Conservation (phyloP, 2,797 vertebrate genomes). For the Tinamus major region DNA sequence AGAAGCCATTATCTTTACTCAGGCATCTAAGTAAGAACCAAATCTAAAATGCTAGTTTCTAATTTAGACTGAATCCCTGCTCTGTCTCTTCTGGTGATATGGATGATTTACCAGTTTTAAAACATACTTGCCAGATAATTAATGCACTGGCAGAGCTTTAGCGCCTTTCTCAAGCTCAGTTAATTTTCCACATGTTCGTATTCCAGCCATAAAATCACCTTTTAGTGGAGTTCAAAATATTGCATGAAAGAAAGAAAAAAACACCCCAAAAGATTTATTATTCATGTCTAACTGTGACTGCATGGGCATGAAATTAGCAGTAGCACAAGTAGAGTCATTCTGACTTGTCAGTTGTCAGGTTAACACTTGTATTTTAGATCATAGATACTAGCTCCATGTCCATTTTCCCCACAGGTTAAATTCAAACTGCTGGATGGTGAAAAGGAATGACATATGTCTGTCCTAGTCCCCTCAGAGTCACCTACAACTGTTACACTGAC, state of each 20-base stretch:
- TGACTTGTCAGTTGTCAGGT: not conserved
- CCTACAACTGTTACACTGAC: not conserved
- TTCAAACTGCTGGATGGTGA: not conserved
- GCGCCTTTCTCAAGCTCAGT: conserved; percentile 48
- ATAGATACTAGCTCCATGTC: not conserved
- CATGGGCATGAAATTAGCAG: conserved; percentile 26
- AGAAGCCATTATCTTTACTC: not conserved
- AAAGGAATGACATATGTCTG: not conserved
- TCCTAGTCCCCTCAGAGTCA: not conserved
- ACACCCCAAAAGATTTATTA: conserved; percentile 3
- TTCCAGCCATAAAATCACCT: conserved; percentile 46
- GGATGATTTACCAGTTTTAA: conserved; percentile 39
- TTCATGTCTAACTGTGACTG: not conserved
- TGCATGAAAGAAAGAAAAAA: not conserved
- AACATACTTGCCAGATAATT: conserved; percentile 42
- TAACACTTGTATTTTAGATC: not conserved
- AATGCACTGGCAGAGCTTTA: conserved; percentile 31
- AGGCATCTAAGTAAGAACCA: not conserved
- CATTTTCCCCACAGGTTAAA: not conserved
- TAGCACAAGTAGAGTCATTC: not conserved
- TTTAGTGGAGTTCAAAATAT: conserved; percentile 12
- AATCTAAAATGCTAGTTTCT: conserved; percentile 2
- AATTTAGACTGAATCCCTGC: conserved; percentile 5
- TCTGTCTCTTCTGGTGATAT: conserved; percentile 2
- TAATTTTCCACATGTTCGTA: conserved; percentile 51